Percentiles rank a stretch among this genome's conserved stretches.
Evolutionary conservation across 1,140 invertebrate genomes (phyloP).

Genomic region (Brachionus plicatilis): DNA sequence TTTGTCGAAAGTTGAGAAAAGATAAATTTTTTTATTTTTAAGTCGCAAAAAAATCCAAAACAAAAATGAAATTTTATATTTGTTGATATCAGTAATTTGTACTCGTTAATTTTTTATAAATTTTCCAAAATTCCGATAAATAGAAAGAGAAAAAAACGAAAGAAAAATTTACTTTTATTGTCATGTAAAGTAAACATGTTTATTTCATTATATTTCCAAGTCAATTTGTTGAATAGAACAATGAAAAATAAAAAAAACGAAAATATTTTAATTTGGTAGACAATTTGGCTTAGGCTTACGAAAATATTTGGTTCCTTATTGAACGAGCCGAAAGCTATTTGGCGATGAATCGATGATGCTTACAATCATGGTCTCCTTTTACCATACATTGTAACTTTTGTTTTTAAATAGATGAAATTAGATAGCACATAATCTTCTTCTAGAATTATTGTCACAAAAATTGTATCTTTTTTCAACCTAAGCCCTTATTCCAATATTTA

Average conservation of each 20-base stretch:
- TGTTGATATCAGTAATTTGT: neutral
- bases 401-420: neutral
- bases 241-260: neutral
- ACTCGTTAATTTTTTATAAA: constrained; percentile 33
- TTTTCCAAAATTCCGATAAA: neutral
- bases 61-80: neutral
- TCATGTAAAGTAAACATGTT: constrained; percentile 26
- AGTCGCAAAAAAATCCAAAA: too few relatives aligned
- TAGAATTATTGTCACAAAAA: neutral
- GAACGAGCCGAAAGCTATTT: neutral
- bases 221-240: neutral
- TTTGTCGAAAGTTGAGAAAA: neutral
- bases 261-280: neutral
- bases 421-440: neutral
- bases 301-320: neutral
- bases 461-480: neutral
- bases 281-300: neutral
- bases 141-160: neutral
- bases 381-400: neutral
- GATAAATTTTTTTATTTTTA: neutral
- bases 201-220: constrained; percentile 1
- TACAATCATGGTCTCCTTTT: neutral
- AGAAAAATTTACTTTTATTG: neutral
- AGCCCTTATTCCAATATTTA: neutral
- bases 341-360: neutral